Evolutionary conservation across 2,888 invertebrate genomes (phyloP).

Genomic region (Didymodactylos carnosus): DNA sequence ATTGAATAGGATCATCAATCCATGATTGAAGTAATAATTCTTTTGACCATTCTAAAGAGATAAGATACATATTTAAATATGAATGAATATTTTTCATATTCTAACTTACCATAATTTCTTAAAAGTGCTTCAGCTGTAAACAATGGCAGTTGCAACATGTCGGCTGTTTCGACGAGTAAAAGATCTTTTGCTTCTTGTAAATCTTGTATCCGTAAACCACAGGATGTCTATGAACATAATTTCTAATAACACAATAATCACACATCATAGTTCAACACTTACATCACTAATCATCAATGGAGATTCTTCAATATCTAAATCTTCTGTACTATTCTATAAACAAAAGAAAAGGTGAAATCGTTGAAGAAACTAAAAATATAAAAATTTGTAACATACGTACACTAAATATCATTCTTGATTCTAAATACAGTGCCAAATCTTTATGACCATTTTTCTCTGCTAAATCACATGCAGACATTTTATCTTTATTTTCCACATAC

Average conservation of each 20-base stretch:
- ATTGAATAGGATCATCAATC: constrained; percentile 47
- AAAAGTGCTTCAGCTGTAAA: constrained; percentile 50
- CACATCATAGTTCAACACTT: neutral
- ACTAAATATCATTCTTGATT: constrained; percentile 48
- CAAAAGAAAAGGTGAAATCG: constrained; percentile 24
- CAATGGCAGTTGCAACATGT: constrained; percentile 49
- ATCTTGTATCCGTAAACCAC: constrained; percentile 46
- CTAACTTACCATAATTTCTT: constrained; percentile 46
- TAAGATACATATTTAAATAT: neutral
- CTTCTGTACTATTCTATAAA: constrained; percentile 22
- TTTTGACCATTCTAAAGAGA: constrained; percentile 45
- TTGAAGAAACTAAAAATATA: neutral
- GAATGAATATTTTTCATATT: too few relatives aligned
- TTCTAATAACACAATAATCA: constrained; percentile 16
- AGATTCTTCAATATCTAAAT: neutral
- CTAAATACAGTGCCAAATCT: constrained; percentile 45
- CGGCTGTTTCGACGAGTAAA: constrained; percentile 48
- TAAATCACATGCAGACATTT: constrained; percentile 46
- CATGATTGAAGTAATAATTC: constrained; percentile 47
- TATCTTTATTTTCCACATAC: constrained; percentile 45
- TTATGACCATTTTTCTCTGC: constrained; percentile 44
- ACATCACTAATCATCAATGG: neutral
- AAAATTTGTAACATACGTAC: constrained; percentile 22
- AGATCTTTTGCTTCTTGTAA: constrained; percentile 51
- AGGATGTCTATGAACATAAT: neutral